phyloP scores from a whole-genome alignment of 2,888 invertebrate genomes.

The Torymus texanus region DNA sequence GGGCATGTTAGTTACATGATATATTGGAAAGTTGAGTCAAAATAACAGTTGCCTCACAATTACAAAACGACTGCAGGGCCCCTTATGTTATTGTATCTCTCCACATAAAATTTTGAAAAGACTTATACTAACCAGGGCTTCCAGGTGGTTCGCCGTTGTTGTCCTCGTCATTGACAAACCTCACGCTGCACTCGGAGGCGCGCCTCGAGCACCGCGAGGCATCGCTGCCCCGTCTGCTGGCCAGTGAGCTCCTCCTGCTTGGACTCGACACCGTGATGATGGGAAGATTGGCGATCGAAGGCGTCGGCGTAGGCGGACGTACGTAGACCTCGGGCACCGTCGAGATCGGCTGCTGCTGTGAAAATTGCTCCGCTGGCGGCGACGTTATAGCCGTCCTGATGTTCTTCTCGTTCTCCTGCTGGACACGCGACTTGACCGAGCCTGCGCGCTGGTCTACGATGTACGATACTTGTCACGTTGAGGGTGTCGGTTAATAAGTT shows the following conservation, averaged over 20 bases:
- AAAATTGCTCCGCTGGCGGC: background rate
- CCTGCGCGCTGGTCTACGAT: conserved; percentile 36
- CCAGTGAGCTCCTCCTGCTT: conserved; percentile 70
- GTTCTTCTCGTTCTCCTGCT: conserved; percentile 30
- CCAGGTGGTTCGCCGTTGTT: too few species aligned
- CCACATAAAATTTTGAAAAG: too few species aligned
- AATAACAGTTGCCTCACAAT: too few species aligned
- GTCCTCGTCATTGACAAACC: conserved; percentile 67
- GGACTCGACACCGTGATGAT: conserved; percentile 72
- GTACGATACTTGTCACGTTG: conserved; percentile 33
- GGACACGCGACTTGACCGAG: conserved; percentile 26
- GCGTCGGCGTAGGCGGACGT: conserved; percentile 72
- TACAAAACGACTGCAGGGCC: too few species aligned
- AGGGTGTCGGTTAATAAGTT: background rate
- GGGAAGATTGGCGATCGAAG: conserved; percentile 68
- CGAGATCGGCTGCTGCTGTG: conserved; percentile 58
- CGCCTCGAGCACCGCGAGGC: conserved; percentile 63
- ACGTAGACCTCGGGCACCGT: conserved; percentile 73
- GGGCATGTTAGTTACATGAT: too few species aligned
- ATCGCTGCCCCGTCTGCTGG: conserved; percentile 68
- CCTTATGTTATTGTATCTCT: too few species aligned
- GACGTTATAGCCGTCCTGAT: background rate
- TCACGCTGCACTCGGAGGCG: conserved; percentile 70
- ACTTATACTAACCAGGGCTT: conserved; percentile 2
- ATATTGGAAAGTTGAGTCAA: too few species aligned